phyloP scores from a whole-genome alignment of 2,888 invertebrate species.

The Drosophila rubida region DNA sequence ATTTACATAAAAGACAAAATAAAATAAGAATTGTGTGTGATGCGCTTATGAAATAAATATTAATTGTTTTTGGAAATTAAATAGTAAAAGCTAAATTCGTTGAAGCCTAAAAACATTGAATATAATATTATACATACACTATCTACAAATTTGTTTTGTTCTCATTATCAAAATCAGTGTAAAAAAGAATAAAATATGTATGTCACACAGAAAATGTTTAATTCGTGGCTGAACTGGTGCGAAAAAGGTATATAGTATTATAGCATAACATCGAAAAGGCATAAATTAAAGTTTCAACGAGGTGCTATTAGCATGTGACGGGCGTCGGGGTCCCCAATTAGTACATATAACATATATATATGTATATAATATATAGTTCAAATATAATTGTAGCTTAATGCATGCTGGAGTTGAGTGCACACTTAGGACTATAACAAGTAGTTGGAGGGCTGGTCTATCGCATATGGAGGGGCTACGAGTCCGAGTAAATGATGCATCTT shows the following conservation, averaged over 20 bases:
- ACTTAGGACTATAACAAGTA: constrained; percentile 16
- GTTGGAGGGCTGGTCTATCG: constrained; percentile 1
- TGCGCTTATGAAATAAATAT: constrained; percentile 37
- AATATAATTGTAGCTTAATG: constrained; percentile 7
- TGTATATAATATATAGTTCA: not conserved
- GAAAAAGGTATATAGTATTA: constrained; percentile 7
- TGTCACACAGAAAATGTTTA: constrained; percentile 28
- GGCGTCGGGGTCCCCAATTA: constrained; percentile 3
- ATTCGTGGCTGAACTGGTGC: constrained; percentile 28
- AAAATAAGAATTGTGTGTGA: constrained; percentile 17
- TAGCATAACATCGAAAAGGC: constrained; percentile 40
- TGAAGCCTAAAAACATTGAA: constrained; percentile 38
- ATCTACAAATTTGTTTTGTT: constrained; percentile 18
- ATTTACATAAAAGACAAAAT: constrained; percentile 38
- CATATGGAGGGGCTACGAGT: constrained; percentile 84
- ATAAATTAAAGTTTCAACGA: constrained; percentile 33
- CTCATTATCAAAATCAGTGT: constrained; percentile 21
- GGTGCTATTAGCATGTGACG: constrained; percentile 19
- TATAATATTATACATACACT: constrained; percentile 24
- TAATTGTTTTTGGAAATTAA: constrained; percentile 19
- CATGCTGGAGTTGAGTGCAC: constrained; percentile 22
- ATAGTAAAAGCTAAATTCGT: constrained; percentile 51
- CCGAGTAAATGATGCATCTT: constrained; percentile 93
- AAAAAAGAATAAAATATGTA: constrained; percentile 35
- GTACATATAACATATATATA: constrained; percentile 9